These are phyloP conservation scores for Lithobates pipiens DNA, from an alignment of 2,797 vertebrate species.

Conservation along the genomic window DNA sequence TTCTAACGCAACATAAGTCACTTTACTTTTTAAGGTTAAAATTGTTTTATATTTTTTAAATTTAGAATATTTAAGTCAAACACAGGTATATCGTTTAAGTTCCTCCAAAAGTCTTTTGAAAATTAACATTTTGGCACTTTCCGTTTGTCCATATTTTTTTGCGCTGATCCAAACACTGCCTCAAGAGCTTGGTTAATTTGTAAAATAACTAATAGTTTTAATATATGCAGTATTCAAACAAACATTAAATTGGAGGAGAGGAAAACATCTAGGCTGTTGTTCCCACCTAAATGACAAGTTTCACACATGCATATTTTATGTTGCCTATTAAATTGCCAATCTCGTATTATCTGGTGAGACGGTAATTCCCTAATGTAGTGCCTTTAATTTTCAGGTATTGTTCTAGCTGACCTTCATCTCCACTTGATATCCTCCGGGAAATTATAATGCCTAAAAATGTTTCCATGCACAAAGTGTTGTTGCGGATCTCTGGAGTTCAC, in stretches of 20 bases:
- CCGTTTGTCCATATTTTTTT: background rate
- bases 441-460: slow-evolving; percentile 58
- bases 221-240: slow-evolving; percentile 45
- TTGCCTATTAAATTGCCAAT: slow-evolving; percentile 61
- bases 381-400: slow-evolving; percentile 61
- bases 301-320: slow-evolving; percentile 57
- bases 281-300: slow-evolving; percentile 52
- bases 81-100: background rate
- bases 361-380: slow-evolving; percentile 56
- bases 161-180: background rate
- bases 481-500: slow-evolving; percentile 40
- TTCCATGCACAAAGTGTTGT: slow-evolving; percentile 53
- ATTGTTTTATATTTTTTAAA: background rate
- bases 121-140: background rate
- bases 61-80: background rate
- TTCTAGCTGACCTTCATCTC: slow-evolving; percentile 59
- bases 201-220: slow-evolving; percentile 49
- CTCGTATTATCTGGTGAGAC: slow-evolving; percentile 56
- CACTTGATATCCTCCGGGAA: slow-evolving; percentile 54
- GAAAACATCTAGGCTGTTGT: slow-evolving; percentile 50
- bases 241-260: slow-evolving; percentile 40
- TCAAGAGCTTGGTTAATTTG: slow-evolving; percentile 16
- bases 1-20: too few species aligned
- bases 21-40: background rate
- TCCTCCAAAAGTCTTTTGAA: background rate